Evolutionary conservation across 35 echinoderm and acorn worm genomes (phyloP), one percentile per base, ranked within the genome.

Genomic region (Ophiothrix spiculata): DNA sequence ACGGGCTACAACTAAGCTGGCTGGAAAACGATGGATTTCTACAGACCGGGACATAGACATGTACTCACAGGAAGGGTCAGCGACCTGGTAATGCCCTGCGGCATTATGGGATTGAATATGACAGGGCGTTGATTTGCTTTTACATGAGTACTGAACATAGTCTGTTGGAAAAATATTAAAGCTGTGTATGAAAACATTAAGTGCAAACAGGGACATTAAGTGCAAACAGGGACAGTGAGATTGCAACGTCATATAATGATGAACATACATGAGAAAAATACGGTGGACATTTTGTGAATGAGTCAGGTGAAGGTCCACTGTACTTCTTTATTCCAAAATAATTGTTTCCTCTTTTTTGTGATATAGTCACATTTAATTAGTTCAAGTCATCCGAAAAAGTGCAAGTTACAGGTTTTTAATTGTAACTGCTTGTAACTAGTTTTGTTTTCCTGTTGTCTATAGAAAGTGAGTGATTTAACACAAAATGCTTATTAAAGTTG

Each of bases 41-140:
- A 69, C 4, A 69, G 29, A 69, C 60, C 60, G 60, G 60, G 60
- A 69, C 60, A 69, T 28, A 69, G 60, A 69, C 42, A 49, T n/a
- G n/a, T 49, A 49, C 60, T 25, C 60, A 28, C 60, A 69, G 60
- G 60, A 69, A 69, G 60, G 60, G 60, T 69, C 60, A 69, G 60
- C 60, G 60, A 69, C 60, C 60, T 69, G 25, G 23, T n/a, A 69
- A 28, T 69, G 60, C 60, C n/a, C 23, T 69, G 10, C 17, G 60
- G 60, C 60, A 69, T 69, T 69, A 69, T 69, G 60, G 60, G 60
- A 69, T 69, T 69, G 60, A 69, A 69, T 69, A 69, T 69, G 60
- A 69, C 60, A 69, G 60, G 19, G 60, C 60, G 4, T 69, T 69
- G 60, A 69, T 69, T 69, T 69, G 60, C 6, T n/a, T n/a, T 69